Conservation (phyloP, 1,140 invertebrate species). For the Trichomalopsis sarcophagae region DNA sequence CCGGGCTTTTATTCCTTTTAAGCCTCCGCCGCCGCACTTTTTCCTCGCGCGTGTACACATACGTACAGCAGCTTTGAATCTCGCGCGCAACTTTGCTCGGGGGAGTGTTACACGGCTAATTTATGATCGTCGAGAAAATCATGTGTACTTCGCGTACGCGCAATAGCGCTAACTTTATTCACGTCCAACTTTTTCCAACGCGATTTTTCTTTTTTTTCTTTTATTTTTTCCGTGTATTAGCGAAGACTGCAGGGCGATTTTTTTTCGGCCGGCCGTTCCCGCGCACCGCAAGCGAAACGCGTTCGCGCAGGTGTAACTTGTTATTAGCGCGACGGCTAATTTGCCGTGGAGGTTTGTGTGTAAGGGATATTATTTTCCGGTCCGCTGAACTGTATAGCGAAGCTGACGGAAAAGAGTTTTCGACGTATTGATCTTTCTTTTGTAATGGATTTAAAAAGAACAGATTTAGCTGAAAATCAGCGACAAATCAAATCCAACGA, state of each 20-base stretch:
- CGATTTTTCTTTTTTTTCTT: neutral
- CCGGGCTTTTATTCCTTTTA: slow-evolving; percentile 2
- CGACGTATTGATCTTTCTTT: too few species aligned
- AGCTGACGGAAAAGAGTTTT: too few species aligned
- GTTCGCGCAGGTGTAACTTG: slow-evolving; percentile 26
- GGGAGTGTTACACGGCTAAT: slow-evolving; percentile 41
- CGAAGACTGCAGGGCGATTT: slow-evolving; percentile 18
- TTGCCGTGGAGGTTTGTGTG: slow-evolving; percentile 23
- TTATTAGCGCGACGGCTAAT: slow-evolving; percentile 40
- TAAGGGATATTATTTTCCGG: neutral
- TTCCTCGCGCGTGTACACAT: neutral
- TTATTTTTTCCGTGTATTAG: slow-evolving; percentile 21
- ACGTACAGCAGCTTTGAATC: neutral
- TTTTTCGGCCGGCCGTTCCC: neutral
- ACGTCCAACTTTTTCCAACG: slow-evolving; percentile 41
- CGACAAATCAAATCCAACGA: too few species aligned
- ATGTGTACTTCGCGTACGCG: slow-evolving; percentile 21
- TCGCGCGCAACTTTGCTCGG: slow-evolving; percentile 1
- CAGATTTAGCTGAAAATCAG: too few species aligned
- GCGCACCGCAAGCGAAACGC: neutral
- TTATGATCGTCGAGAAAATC: slow-evolving; percentile 50
- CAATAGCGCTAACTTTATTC: slow-evolving; percentile 42
- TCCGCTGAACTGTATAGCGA: too few species aligned
- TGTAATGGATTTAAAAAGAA: too few species aligned
- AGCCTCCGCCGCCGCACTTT: neutral